Evolutionary conservation across 1,140 invertebrate species (phyloP).

Genomic region (Drosophila takahashii): DNA sequence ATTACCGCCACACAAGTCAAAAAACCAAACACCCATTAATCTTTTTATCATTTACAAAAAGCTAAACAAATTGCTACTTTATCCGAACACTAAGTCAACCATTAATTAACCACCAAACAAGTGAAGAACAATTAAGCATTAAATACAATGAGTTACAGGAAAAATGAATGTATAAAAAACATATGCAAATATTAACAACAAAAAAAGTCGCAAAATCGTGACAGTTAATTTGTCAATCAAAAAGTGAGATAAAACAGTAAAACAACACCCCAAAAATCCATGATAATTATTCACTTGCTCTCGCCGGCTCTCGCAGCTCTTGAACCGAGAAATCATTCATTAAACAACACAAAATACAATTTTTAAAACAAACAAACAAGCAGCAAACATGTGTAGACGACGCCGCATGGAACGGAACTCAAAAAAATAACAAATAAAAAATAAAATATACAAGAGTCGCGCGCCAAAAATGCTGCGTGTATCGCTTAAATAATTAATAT

Average conservation of each 20-base stretch:
- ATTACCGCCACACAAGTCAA: not conserved
- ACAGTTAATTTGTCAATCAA: slow-evolving; percentile 76
- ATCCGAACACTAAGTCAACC: slow-evolving; percentile 22
- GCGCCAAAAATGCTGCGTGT: slow-evolving; percentile 73
- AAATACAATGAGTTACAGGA: slow-evolving; percentile 33
- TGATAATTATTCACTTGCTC: slow-evolving; percentile 79
- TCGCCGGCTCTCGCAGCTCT: slow-evolving; percentile 23
- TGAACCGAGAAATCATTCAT: slow-evolving; percentile 72
- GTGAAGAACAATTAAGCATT: slow-evolving; percentile 61
- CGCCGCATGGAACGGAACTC: slow-evolving; percentile 33
- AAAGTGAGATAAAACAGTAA: slow-evolving; percentile 23
- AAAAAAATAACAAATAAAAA: slow-evolving; percentile 69
- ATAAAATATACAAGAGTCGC: slow-evolving; percentile 81
- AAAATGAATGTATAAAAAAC: slow-evolving; percentile 22
- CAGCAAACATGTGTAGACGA: slow-evolving; percentile 74
- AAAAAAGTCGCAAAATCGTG: slow-evolving; percentile 48
- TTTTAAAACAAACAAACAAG: slow-evolving; percentile 76
- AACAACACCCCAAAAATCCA: slow-evolving; percentile 49
- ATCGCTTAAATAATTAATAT: slow-evolving; percentile 84
- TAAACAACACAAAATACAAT: slow-evolving; percentile 60
- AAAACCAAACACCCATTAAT: slow-evolving; percentile 20
- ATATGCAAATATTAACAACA: slow-evolving; percentile 44
- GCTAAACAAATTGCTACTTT: slow-evolving; percentile 27
- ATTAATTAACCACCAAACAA: slow-evolving; percentile 54
- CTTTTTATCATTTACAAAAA: slow-evolving; percentile 34